Percentiles rank a stretch among this genome's conserved stretches.
These are phyloP conservation scores for Pteropus rufus DNA, from an alignment of 2,797 vertebrate genomes.

Conservation along the genomic window DNA sequence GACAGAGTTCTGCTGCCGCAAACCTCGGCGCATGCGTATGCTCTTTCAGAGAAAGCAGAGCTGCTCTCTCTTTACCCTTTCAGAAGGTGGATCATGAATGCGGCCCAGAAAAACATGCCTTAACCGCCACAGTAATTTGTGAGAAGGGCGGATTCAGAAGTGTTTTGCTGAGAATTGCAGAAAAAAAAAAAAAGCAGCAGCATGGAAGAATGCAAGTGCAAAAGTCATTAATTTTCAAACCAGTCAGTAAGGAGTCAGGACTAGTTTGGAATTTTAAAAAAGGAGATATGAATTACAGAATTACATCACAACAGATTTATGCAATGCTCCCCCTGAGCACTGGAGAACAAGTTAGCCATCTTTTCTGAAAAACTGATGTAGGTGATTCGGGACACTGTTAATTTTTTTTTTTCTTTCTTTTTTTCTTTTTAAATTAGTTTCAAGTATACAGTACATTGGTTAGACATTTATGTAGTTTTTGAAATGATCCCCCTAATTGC, in stretches of 20 bases:
- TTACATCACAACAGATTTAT: neutral
- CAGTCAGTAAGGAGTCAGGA: neutral
- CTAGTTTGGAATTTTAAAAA: neutral
- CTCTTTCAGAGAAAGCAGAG: neutral
- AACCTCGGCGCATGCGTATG: neutral
- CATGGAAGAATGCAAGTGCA: neutral
- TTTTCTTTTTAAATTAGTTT: too few species aligned
- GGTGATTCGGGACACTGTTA: neutral
- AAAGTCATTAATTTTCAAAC: slow-evolving; percentile 36
- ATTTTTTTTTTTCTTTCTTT: too few species aligned
- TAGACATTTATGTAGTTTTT: too few species aligned
- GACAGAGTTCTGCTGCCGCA: neutral
- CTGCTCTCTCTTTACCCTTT: neutral
- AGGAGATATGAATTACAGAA: neutral
- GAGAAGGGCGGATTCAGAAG: neutral
- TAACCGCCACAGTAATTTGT: neutral
- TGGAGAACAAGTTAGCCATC: neutral
- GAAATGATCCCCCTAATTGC: too few species aligned
- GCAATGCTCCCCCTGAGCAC: neutral
- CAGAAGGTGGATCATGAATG: neutral
- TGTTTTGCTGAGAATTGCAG: slow-evolving; percentile 12
- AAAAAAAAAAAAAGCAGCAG: neutral
- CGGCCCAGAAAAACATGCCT: neutral
- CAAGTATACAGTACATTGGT: too few species aligned
- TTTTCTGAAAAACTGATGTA: neutral